A percentile compares a stretch with the other conserved stretches of the same genome.
Evolutionary conservation across 2,888 invertebrate genomes (phyloP).

Genomic region (Tachystola acroxantha): DNA sequence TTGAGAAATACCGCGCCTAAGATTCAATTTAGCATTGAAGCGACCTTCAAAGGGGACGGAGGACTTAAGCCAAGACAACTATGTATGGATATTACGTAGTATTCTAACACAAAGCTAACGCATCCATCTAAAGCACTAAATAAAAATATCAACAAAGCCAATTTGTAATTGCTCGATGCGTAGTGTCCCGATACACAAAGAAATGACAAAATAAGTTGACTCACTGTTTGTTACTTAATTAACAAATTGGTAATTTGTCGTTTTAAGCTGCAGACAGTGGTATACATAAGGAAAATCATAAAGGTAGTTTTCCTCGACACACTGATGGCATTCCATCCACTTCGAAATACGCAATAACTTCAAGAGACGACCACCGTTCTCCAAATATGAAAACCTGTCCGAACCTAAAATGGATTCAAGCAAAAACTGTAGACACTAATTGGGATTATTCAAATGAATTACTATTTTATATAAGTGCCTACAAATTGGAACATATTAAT

Average conservation of each 20-base stretch:
- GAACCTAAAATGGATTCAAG: conserved; percentile 34
- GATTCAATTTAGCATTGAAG: conserved; percentile 14
- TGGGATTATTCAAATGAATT: conserved; percentile 19
- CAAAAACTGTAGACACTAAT: conserved; percentile 36
- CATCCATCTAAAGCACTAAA: too few species aligned
- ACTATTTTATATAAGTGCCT: conserved; percentile 2
- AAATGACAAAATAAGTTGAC: neutral
- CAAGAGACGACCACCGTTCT: conserved; percentile 29
- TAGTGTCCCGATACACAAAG: neutral
- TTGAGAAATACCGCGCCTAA: conserved; percentile 26
- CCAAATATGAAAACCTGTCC: conserved; percentile 60
- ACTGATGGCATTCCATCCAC: conserved; percentile 27
- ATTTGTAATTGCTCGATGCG: neutral
- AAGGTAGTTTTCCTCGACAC: conserved; percentile 37
- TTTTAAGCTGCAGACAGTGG: neutral
- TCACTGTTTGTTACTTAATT: neutral
- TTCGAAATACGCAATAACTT: conserved; percentile 31
- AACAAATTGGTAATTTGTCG: neutral
- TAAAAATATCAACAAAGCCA: neutral
- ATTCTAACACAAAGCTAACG: neutral
- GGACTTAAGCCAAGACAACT: conserved; percentile 1
- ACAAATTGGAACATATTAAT: neutral
- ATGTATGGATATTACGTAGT: neutral
- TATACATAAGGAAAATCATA: conserved; percentile 8
- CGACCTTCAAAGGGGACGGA: conserved; percentile 5